Conservation (phyloP, 2,888 invertebrate species). For the Acanthosepion pharaonis region DNA sequence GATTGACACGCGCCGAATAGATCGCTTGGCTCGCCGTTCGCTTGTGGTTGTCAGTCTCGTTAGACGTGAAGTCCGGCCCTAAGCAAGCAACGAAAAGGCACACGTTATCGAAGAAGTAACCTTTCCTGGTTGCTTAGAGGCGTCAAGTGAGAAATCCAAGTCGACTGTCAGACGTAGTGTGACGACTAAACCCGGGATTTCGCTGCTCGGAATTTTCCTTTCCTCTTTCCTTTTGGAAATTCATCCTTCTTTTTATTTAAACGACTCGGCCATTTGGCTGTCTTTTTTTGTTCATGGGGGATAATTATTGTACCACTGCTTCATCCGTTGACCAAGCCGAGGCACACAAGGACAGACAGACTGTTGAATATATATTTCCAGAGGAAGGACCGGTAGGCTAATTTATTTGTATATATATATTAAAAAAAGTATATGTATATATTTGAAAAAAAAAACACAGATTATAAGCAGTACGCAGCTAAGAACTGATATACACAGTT, state of each 20-base stretch:
- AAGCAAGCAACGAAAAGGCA: not conserved
- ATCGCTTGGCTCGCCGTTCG: too few species aligned
- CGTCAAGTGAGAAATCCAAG: not conserved
- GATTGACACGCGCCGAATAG: too few species aligned
- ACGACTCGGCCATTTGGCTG: not conserved
- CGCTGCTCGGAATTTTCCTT: not conserved
- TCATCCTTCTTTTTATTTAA: not conserved
- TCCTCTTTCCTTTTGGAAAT: too few species aligned
- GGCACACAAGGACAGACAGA: not conserved
- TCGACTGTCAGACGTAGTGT: not conserved
- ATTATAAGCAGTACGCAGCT: too few species aligned
- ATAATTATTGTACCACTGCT: not conserved
- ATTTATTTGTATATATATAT: too few species aligned
- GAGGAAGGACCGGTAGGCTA: not conserved
- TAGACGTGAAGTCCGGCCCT: not conserved
- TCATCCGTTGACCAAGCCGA: not conserved
- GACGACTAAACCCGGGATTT: not conserved
- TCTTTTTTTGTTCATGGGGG: not conserved
- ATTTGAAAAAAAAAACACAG: too few species aligned
- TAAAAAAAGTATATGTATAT: too few species aligned
- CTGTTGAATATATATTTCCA: constrained; percentile 20
- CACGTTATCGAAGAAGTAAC: not conserved
- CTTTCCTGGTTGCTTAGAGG: not conserved
- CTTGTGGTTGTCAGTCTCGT: not conserved
- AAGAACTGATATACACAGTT: too few species aligned